Base-by-base conservation (phyloP, 1,140 invertebrate species). In the Venturia canescens region DNA sequence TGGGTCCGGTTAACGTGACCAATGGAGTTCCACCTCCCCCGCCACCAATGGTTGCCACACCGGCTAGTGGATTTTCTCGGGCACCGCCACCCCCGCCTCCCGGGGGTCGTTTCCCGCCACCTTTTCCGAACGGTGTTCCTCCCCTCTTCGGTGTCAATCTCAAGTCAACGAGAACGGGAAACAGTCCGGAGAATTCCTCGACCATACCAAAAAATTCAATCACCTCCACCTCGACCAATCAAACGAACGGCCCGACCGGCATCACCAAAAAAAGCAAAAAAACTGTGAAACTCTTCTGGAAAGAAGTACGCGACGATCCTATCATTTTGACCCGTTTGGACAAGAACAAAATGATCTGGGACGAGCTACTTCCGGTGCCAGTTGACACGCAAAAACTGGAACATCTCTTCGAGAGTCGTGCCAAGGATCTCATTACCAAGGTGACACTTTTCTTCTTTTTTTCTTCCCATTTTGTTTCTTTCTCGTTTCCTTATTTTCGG, bases 221-320 rank as follows among this genome's bases (percentile, higher is more conserved):
- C 71, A 23, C 80, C 74, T 79, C 77, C 48, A 79, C 80, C 72
- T 80, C 82, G 80, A 87, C 38, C 86, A 87, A 93, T 88, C 91
- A 92, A 82, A 88, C 87, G 3, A 77, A 66, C 23, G n/a, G 57
- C 26, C 31, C 57, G 2, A n/a, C 75, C 15, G 75, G 27, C 5
- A 66, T 77, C 16, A n/a, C 79, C 7, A 96, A 96, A 87, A 99
- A 99, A 89, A 98, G 95, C 85, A 99, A 99, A 90, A 99, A 99
- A 91, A 99, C 98, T n/a, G 96, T 99, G 5, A 99, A 99, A 92
- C 92, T 99, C n/a, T 99, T 99, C 90, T 99, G 99, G 99, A 97
- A 97, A 89, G 98, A 99, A 92, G 95, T 98, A 6, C 94, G 96
- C 82, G 97, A 98, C 82, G 97, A 98, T 89, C 94, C 95, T 23